A percentile compares a stretch with the other conserved stretches of the same genome.
Evolutionary conservation across 2,797 vertebrate genomes (phyloP).

Genomic region (Lateolabrax maculatus): DNA sequence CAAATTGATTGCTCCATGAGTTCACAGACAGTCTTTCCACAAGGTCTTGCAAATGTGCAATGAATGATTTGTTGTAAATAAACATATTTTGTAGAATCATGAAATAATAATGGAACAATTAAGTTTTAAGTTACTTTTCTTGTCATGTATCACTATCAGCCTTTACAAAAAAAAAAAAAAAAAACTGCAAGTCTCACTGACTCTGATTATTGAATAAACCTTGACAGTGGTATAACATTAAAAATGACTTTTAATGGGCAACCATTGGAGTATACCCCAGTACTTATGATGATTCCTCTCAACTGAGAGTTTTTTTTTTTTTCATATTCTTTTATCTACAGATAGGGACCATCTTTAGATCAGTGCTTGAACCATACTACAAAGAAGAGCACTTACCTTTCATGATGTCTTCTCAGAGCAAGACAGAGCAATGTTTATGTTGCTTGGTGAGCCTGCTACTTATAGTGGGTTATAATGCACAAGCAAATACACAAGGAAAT

Average conservation of each 20-base stretch:
- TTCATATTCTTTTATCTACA: conserved; percentile 65
- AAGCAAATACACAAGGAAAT: background rate
- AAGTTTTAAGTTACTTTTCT: conserved; percentile 38
- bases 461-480: conserved; percentile 40
- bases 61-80: conserved; percentile 54
- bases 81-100: conserved; percentile 37
- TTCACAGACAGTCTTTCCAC: conserved; percentile 46
- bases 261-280: conserved; percentile 33
- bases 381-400: conserved; percentile 71
- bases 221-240: conserved; percentile 40
- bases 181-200: conserved; percentile 33
- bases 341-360: conserved; percentile 70
- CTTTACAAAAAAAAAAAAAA: too few species aligned
- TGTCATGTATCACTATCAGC: background rate
- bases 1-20: conserved; percentile 56
- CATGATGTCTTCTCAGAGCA: conserved; percentile 59
- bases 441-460: conserved; percentile 46
- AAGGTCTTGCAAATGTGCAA: conserved; percentile 33
- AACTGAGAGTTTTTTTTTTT: conserved; percentile 54
- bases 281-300: conserved; percentile 52
- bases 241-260: conserved; percentile 53
- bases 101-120: conserved; percentile 39
- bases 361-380: conserved; percentile 65
- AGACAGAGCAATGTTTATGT: conserved; percentile 54
- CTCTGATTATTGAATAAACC: conserved; percentile 47